Conservation (phyloP, 2,888 invertebrate species). For the Drosophila barbarae region DNA sequence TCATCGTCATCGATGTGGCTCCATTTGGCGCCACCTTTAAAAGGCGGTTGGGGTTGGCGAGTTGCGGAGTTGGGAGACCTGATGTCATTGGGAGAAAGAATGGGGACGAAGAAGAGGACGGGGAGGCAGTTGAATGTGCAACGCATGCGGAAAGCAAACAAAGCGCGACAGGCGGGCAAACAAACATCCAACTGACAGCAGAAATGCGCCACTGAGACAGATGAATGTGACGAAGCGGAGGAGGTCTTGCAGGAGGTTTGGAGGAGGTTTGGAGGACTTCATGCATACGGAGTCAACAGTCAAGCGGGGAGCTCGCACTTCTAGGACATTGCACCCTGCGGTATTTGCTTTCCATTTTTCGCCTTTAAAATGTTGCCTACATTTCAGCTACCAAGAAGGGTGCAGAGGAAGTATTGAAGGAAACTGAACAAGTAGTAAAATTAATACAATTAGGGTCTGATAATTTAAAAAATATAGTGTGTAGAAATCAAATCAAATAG, state of each 20-base stretch:
- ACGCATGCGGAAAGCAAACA: constrained; percentile 67
- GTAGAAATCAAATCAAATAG: too few species aligned
- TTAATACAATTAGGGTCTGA: neutral
- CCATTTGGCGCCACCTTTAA: constrained; percentile 22
- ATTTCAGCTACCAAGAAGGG: constrained; percentile 2
- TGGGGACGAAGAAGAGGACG: constrained; percentile 24
- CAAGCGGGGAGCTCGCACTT: constrained; percentile 51
- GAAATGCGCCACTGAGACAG: constrained; percentile 45
- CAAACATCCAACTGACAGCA: constrained; percentile 51
- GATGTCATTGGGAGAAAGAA: constrained; percentile 6
- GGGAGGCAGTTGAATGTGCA: constrained; percentile 32
- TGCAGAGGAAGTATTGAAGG: too few species aligned
- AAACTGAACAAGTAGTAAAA: neutral
- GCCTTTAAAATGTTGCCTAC: constrained; percentile 36
- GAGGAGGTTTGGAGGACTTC: constrained; percentile 10
- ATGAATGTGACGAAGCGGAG: constrained; percentile 31
- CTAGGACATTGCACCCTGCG: constrained; percentile 61
- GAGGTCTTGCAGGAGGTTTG: constrained; percentile 3
- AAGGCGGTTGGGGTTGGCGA: neutral
- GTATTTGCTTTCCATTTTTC: constrained; percentile 35
- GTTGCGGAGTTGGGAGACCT: neutral
- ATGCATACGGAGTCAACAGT: constrained; percentile 59
- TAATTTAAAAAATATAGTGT: too few species aligned
- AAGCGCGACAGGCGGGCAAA: constrained; percentile 66
- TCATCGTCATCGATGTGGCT: constrained; percentile 52